Conservation (phyloP, 2,888 invertebrate species). For the Petrolisthes manimaculis region DNA sequence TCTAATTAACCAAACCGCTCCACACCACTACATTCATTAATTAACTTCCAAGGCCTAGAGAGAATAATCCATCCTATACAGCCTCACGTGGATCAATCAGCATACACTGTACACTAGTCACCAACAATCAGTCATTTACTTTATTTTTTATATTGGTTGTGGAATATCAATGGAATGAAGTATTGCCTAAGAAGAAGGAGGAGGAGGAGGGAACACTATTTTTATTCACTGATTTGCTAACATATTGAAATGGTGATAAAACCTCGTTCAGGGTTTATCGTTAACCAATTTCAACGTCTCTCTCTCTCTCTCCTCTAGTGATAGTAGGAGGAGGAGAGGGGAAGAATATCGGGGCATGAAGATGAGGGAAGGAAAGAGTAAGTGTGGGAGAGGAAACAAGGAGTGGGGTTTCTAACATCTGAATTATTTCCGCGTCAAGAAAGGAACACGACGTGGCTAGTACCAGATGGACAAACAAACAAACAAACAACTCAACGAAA, state of each 20-base stretch:
- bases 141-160: constrained; percentile 21
- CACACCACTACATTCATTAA: neutral
- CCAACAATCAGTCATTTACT: neutral
- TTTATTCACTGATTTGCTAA: constrained; percentile 18
- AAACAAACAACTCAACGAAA: constrained; percentile 53
- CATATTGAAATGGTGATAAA: constrained; percentile 6
- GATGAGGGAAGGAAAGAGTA: neutral
- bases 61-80: too few species aligned
- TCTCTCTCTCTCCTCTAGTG: neutral
- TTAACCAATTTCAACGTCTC: neutral
- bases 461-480: constrained; percentile 34
- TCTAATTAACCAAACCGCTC: neutral
- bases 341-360: neutral
- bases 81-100: too few species aligned
- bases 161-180: constrained; percentile 60
- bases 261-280: neutral
- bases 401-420: neutral
- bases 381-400: neutral
- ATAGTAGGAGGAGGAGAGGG: neutral
- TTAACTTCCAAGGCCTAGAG: neutral
- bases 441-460: constrained; percentile 43
- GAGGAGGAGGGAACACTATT: constrained; percentile 11
- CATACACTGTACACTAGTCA: neutral
- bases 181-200: constrained; percentile 48
- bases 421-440: constrained; percentile 40